Conservation (phyloP, 2,888 invertebrate species). For the Automeris io region DNA sequence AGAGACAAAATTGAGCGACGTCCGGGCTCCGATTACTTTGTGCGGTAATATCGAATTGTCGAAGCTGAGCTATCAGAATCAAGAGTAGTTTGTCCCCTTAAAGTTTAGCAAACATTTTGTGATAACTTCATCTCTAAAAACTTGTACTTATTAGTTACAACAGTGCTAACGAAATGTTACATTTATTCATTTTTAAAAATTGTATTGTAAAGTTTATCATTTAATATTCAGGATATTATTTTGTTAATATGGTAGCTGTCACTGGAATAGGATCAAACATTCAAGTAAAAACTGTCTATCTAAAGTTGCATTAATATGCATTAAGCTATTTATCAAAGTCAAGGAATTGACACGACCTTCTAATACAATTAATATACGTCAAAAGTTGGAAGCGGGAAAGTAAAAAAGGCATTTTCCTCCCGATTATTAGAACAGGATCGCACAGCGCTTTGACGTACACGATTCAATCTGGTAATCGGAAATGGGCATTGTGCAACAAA, state of each 20-base stretch:
- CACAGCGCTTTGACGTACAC: conserved; percentile 58
- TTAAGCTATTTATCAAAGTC: background rate
- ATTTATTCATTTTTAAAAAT: background rate
- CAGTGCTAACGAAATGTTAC: background rate
- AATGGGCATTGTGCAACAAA: conserved; percentile 74
- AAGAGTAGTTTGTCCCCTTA: conserved; percentile 44
- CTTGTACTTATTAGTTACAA: background rate
- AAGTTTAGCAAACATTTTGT: conserved; percentile 42
- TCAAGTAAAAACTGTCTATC: no score
- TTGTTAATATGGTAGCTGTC: no score
- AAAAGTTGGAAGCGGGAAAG: background rate
- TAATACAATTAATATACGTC: background rate
- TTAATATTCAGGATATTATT: no score
- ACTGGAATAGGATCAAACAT: no score
- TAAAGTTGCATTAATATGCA: no score
- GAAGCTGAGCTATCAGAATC: conserved; percentile 34
- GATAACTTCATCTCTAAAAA: conserved; percentile 20
- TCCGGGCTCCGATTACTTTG: conserved; percentile 1
- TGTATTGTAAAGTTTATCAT: no score
- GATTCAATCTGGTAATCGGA: conserved; percentile 76
- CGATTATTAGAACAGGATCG: conserved; percentile 51
- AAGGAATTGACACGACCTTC: background rate
- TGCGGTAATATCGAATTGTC: conserved; percentile 4
- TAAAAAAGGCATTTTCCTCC: conserved; percentile 9
- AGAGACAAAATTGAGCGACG: conserved; percentile 35